Base-by-base conservation (phyloP, 2,888 invertebrate species). In the Oscheius sp. region DNA sequence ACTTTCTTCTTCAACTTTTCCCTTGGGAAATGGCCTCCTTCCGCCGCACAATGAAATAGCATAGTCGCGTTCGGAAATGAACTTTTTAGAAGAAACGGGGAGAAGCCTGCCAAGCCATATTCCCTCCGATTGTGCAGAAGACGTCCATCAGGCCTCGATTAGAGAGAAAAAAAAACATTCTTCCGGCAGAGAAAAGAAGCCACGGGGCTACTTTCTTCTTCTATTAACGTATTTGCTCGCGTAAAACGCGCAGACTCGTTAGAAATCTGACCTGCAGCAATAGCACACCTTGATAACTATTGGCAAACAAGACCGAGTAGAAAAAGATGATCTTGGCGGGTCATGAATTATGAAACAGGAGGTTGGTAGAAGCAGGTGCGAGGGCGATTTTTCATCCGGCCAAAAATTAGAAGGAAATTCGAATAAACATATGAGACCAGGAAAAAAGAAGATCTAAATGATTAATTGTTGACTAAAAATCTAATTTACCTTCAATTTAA, bases 261-360 rank as follows among this genome's bases (percentile, higher is more conserved):
- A 59, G 59, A 38, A 59, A 59, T 59, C 44, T 38, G 59, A 59
- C 59, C 59, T 59, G 59, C n/a, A n/a, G n/a, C n/a, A n/a, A n/a
- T n/a, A n/a, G n/a, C 32, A 30, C 30, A n/a, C 30, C 26, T 14
- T 59, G 41, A 59, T 59, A 22, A 59, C 44, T 59, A 59, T 59
- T 59, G 56, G 33, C 36, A 28, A 36, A 50, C n/a, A 41, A 41
- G 20, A 41, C 36, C 8, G 41, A n/a, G n/a, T n/a, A n/a, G n/a
- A n/a, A n/a, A n/a, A n/a, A n/a, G n/a, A n/a, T n/a, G n/a, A n/a
- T n/a, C n/a, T n/a, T n/a, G 41, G n/a, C 12, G 41, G 41, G 41
- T 20, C 12, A 41, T 41, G 41, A 41, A 41, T 41, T 41, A 41
- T 41, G 41, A n/a, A n/a, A n/a, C n/a, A n/a, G n/a, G n/a, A n/a